Conservation (phyloP, 2,113 vertebrate genomes). For the Hippocampus abdominalis region DNA sequence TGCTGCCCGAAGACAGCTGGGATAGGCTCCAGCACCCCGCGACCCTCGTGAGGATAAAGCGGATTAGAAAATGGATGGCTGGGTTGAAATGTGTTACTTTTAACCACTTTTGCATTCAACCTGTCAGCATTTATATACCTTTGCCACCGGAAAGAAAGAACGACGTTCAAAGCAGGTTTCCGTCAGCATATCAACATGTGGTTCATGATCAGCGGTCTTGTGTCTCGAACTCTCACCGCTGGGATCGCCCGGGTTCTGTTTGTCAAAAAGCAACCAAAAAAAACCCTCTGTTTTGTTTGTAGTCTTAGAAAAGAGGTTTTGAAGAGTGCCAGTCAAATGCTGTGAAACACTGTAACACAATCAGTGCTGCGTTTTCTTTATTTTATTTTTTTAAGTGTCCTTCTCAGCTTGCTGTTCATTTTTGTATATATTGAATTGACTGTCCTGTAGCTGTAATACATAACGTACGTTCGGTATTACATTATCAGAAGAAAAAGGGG, state of each 20-base stretch:
- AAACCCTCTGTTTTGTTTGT: constrained; percentile 66
- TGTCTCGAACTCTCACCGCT: constrained; percentile 54
- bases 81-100: constrained; percentile 57
- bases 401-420: constrained; percentile 72
- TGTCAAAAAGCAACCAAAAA: constrained; percentile 7
- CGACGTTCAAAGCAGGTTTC: constrained; percentile 19
- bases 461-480: constrained; percentile 54
- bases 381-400: constrained; percentile 73
- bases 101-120: constrained; percentile 59
- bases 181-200: constrained; percentile 52
- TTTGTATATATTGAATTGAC: constrained; percentile 74
- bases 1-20: no score
- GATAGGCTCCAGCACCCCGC: no score
- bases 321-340: constrained; percentile 62
- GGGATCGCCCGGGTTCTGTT: constrained; percentile 44
- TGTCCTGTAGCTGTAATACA: constrained; percentile 56
- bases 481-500: constrained; percentile 38
- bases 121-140: constrained; percentile 39
- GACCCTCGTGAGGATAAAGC: no score
- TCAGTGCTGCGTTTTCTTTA: constrained; percentile 69
- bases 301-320: constrained; percentile 65
- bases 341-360: constrained; percentile 65
- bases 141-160: constrained; percentile 26
- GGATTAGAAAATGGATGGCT: background rate
- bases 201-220: constrained; percentile 60